Evolutionary conservation across 2,113 vertebrate species (phyloP), one percentile per base, ranked within the genome.

Genomic region (Caranx melampygus): DNA sequence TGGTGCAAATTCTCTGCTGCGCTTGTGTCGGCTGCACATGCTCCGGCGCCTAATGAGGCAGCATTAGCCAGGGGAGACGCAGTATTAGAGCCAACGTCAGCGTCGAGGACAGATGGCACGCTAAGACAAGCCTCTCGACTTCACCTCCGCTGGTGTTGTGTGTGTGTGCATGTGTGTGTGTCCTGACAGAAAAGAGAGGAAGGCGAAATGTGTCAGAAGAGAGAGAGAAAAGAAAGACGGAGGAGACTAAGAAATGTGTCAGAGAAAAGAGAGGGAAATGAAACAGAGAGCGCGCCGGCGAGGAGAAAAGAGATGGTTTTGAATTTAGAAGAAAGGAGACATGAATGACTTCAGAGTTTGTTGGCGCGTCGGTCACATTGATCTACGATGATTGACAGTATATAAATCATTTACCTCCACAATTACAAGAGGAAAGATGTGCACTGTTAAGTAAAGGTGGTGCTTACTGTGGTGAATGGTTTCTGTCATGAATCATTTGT

Each of bases 1-100:
- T 88, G 92, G 93, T 94, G 93, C 95, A 95, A 93, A 95, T 93
- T 94, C 91, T 95, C 92, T 84, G 88, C 87, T 89, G 87, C 72
- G 89, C 93, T 95, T 91, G 95, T 95, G 95, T 95, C 92, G 93
- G 92, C 95, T 94, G 94, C 95, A 94, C 94, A 94, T 94, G 94
- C 95, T 95, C 94, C 92, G 91, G 87, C 75, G 92, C 93, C 94
- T 95, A 95, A 95, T 95, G 95, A 95, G 95, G 92, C 92, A 87
- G 93, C 94, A 94, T 95, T 94, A 95, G 94, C 94, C 94, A 92
- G 94, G 92, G 93, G 94, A 94, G 94, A 92, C 83, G 91, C 91
- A 66, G 94, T 94, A 95, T 95, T 95, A 95, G 93, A 94, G 90
- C 92, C 93, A 93, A 95, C 94, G 94, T 94, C 94, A 94, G 92